These are phyloP conservation scores for Dolichoris vasculosae DNA, from an alignment of 1,140 invertebrate species.

Conservation along the genomic window DNA sequence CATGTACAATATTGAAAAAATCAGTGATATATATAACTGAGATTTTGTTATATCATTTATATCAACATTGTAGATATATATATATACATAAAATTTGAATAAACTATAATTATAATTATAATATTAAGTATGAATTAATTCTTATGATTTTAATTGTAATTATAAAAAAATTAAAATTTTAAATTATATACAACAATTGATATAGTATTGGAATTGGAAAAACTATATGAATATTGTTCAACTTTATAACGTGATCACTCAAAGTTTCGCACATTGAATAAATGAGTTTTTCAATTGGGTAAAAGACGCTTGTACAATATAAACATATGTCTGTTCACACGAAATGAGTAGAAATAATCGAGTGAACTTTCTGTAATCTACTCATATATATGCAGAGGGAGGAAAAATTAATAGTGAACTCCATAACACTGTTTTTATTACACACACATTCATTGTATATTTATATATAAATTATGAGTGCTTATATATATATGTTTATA, in stretches of 20 bases:
- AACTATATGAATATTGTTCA: neutral
- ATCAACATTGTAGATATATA: too few species aligned
- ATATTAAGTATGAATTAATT: too few species aligned
- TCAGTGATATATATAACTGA: too few species aligned
- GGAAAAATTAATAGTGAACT: neutral
- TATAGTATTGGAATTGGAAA: neutral
- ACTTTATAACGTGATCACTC: neutral
- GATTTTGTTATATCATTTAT: too few species aligned
- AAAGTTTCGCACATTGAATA: neutral
- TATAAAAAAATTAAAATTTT: too few species aligned
- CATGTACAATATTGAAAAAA: too few species aligned
- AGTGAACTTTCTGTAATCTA: constrained; percentile 13
- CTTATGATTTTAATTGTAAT: too few species aligned
- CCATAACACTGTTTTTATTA: too few species aligned
- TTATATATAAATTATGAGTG: neutral
- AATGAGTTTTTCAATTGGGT: constrained; percentile 34
- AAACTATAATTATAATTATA: too few species aligned
- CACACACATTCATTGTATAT: too few species aligned
- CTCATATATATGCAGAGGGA: neutral
- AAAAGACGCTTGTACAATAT: neutral
- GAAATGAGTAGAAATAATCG: neutral
- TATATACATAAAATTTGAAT: too few species aligned
- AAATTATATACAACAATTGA: neutral
- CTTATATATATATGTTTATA: neutral
- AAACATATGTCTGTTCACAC: neutral